Conservation (phyloP, 2,797 vertebrate genomes). For the Avahi laniger region DNA sequence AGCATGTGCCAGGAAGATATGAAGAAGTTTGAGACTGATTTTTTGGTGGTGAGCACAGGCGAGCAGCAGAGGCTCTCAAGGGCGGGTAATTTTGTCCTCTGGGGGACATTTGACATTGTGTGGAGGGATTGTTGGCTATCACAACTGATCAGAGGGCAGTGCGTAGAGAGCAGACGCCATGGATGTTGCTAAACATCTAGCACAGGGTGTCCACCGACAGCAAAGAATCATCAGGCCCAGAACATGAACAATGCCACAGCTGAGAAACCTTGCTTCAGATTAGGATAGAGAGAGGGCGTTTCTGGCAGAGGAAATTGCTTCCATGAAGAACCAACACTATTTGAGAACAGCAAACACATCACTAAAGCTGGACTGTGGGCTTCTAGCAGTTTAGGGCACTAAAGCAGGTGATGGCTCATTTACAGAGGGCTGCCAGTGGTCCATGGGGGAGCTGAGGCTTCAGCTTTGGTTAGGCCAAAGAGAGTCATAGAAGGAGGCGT, state of each 20-base stretch:
- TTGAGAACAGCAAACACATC: background rate
- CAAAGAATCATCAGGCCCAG: background rate
- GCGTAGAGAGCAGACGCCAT: accelerated
- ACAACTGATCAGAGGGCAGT: background rate
- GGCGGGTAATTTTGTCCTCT: background rate
- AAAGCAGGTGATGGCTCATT: background rate
- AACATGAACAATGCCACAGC: background rate
- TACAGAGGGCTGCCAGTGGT: background rate
- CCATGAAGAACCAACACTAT: background rate
- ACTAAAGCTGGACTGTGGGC: background rate
- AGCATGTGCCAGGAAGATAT: background rate
- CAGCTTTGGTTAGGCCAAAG: background rate
- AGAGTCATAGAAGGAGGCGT: background rate
- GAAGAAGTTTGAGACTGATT: background rate
- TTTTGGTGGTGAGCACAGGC: background rate
- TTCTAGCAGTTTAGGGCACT: background rate
- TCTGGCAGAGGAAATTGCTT: background rate
- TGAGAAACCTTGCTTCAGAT: background rate
- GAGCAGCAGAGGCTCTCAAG: background rate
- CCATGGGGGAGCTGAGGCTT: background rate
- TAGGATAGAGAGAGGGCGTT: accelerated
- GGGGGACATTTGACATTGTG: background rate
- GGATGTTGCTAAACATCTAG: background rate
- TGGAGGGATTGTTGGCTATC: background rate
- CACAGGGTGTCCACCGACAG: background rate